Evolutionary conservation across 2,113 vertebrate genomes (phyloP), one percentile per base, ranked within the genome.

Genomic region (Protomyctophum bolini): DNA sequence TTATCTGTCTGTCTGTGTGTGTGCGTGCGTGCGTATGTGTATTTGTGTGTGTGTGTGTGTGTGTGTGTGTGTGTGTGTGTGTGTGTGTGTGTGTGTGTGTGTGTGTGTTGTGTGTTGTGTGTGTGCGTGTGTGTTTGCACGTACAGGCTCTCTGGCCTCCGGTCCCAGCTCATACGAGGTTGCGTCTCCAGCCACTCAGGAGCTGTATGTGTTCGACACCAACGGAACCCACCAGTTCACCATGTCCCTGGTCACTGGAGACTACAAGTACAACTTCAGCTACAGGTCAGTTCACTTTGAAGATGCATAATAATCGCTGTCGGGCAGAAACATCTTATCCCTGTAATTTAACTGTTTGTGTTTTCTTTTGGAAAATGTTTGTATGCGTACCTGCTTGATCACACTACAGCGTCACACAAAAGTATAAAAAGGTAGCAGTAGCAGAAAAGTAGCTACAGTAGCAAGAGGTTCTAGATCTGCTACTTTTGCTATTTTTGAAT

Each of bases 181-280:
- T 4, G 97, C 97, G 2, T 99, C 97, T 58, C 95, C 97, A 0
- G 91, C 95, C 4, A 94, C 96, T 33, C 97, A 99, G 56, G 98
- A 99, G 65, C 95, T 99, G 14, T 99, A 99, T 6, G 96, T 98
- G 86, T 99, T 99, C 47, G 97, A 99, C 78, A 58, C 94, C 47
- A 99, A 99, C 6, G 98, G 98, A 0, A 98, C 97, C 1, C 98
- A 99, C 88, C 97, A 98, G 84, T 97, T 94, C 72, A 99, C 98
- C 0, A 87, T 97, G 84, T 98, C 96, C 67, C 91, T 99, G 28
- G 94, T 99, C 79, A 99, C 97, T 0, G 97, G 96, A 2, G 98
- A 99, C 78, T 98, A 97, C 68, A 94, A 98, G 68, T 99, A 97
- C 91, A 99, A 99, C 75, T 99, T 99, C 28, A 99, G 97, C 91